Percentiles rank a stretch among this genome's conserved stretches.
Conservation (phyloP, 2,113 vertebrate species). For the Tetrax tetrax region DNA sequence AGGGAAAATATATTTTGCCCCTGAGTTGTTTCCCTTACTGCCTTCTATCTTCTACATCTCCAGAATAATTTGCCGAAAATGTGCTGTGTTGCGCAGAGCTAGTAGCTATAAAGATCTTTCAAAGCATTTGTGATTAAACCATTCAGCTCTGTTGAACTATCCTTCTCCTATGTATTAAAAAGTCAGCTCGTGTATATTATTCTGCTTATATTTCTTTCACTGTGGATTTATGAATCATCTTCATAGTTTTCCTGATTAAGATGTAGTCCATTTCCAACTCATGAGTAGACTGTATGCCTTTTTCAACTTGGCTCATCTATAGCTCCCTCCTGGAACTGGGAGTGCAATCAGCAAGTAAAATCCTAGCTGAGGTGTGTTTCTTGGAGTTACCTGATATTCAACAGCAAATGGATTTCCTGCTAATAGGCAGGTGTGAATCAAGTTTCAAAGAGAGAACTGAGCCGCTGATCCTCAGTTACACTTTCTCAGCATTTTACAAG, state of each 20-base stretch:
- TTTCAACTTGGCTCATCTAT: neutral
- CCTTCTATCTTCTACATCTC: neutral
- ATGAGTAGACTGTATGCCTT: fast-evolving
- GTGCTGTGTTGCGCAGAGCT: neutral
- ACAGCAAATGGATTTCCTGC: neutral
- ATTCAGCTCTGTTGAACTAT: neutral
- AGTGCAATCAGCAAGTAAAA: neutral
- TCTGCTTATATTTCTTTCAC: neutral
- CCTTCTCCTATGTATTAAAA: neutral
- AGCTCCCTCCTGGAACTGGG: neutral
- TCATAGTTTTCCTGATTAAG: neutral
- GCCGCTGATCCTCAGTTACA: neutral
- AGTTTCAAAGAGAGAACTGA: neutral
- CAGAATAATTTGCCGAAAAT: neutral
- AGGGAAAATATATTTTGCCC: neutral
- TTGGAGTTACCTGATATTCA: neutral
- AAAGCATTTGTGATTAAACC: neutral
- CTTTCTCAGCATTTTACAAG: neutral
- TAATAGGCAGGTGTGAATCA: neutral
- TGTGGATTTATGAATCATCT: neutral
- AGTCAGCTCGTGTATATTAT: neutral
- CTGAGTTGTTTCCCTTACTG: neutral
- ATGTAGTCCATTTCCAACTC: neutral
- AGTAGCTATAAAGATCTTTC: neutral
- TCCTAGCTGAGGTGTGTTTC: neutral